These are phyloP conservation scores for Sprattus sprattus DNA, from an alignment of 2,113 vertebrate genomes.

Conservation along the genomic window DNA sequence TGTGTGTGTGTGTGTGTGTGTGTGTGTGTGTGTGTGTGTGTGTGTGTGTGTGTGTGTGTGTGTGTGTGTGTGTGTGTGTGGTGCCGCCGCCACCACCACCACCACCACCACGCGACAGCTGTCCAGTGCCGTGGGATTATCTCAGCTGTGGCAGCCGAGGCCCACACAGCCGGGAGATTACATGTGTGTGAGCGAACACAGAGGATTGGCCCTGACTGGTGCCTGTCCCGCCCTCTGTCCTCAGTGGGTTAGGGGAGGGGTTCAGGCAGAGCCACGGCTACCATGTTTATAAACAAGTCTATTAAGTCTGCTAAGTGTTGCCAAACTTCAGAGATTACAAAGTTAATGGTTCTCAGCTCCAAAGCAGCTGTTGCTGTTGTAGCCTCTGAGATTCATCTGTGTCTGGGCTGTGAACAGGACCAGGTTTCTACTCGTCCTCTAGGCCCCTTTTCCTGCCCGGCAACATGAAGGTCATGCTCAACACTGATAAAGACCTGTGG, in stretches of 20 bases:
- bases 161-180: neutral
- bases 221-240: neutral
- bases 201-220: neutral
- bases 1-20: neutral
- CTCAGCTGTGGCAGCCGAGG: neutral
- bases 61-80: no score
- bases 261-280: neutral
- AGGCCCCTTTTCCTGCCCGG: neutral
- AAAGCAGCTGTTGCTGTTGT: constrained; percentile 8
- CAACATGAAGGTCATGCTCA: constrained; percentile 12
- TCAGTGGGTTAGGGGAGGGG: neutral
- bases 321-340: neutral
- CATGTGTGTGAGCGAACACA: neutral
- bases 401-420: neutral
- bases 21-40: neutral
- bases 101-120: neutral
- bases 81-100: no score
- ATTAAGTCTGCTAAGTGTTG: neutral
- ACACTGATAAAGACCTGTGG: neutral
- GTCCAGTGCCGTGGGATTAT: neutral
- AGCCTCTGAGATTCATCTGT: neutral
- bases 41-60: no score
- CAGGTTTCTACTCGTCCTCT: neutral
- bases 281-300: constrained; percentile 1
- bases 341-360: neutral